Conservation (phyloP, 2,797 vertebrate genomes). For the Notolepis coatsorum region DNA sequence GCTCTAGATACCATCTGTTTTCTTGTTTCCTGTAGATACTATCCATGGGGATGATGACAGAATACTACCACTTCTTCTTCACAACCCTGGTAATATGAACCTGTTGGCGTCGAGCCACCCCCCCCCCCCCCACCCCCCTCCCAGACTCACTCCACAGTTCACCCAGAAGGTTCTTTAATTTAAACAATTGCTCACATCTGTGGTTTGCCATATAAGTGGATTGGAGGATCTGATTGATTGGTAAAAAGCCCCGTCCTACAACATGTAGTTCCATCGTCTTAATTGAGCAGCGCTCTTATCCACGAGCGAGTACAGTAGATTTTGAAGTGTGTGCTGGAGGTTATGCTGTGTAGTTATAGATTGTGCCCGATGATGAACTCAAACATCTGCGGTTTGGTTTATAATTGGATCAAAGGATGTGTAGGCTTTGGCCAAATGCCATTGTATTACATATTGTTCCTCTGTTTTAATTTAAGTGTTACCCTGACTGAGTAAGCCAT, state of each 20-base stretch:
- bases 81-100: slow-evolving; percentile 95
- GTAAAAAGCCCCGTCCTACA: slow-evolving; percentile 2
- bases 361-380: slow-evolving; percentile 42
- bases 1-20: slow-evolving; percentile 60
- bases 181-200: neutral
- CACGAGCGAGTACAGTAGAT: neutral
- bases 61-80: slow-evolving; percentile 99
- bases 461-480: slow-evolving; percentile 48
- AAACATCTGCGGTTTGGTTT: slow-evolving; percentile 55
- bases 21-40: no score
- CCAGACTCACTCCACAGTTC: neutral
- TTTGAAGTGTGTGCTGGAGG: slow-evolving; percentile 2
- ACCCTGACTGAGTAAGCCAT: slow-evolving; percentile 23
- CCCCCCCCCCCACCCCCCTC: no score
- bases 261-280: slow-evolving; percentile 13
- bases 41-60: slow-evolving; percentile 99
- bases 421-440: slow-evolving; percentile 46
- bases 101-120: neutral
- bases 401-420: slow-evolving; percentile 50
- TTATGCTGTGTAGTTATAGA: slow-evolving; percentile 38
- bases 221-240: slow-evolving; percentile 1
- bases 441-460: slow-evolving; percentile 20
- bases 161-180: neutral
- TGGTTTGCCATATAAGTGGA: slow-evolving; percentile 1
- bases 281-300: slow-evolving; percentile 35